Evolutionary conservation across 2,888 invertebrate species (phyloP), one percentile per base, ranked within the genome.

Genomic region (Brenthis ino): DNA sequence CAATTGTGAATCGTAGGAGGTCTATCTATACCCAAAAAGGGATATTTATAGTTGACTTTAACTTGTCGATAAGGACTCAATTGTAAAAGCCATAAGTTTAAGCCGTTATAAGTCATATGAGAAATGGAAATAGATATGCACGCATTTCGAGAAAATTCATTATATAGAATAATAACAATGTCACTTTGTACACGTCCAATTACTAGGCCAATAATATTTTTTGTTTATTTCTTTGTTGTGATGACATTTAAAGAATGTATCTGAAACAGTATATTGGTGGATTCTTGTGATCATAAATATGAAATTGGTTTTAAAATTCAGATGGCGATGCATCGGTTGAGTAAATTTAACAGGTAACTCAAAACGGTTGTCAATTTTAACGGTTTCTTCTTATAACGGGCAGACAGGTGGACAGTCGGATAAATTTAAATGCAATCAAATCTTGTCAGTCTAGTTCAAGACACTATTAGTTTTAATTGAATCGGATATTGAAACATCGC

Each of bases 1-100:
- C 77, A 80, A 82, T 77, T 77, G 76, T 72, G 70, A 76, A 78
- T 77, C 78, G 76, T 86, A 85, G 90, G 90, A 85, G 89, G 91
- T 89, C 89, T 75, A 72, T 11, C 11, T 43, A 6, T 8, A 28
- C 51, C 50, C 37, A 63, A 50, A 47, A 55, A 50, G 54, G 72
- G 64, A 74, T 70, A 63, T 68, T 74, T 75, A 77, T 77, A 80
- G 79, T 76, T 76, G 16, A 79, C 14, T 55, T 73, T 54, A 57
- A 14, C n/a, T 64, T 63, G 50, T 68, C 43, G 24, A 53, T 43
- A 51, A 70, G 50, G 51, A 53, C 68, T 72, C 68, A 68, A 70
- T 72, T 43, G 51, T 50, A 37, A 5, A 28, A 28, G 20, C 37
- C 61, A 54, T 48, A n/a, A n/a, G 57, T 63, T 53, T 24, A 57